Percentiles rank a stretch among this genome's conserved stretches.
Conservation (phyloP, 2,113 vertebrate species). For the Alectura lathami region DNA sequence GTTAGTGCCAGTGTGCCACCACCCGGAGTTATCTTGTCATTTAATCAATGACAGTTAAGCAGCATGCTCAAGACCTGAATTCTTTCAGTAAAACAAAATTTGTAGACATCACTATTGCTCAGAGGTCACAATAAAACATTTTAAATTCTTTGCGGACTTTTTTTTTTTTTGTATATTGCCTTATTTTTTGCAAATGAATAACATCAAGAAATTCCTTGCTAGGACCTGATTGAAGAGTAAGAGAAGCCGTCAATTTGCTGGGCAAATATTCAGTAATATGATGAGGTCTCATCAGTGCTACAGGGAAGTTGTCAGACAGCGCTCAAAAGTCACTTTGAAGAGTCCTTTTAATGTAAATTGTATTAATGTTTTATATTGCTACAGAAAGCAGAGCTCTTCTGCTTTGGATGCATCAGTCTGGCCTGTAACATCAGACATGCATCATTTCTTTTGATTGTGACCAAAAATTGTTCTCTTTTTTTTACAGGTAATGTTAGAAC, state of each 20-base stretch:
- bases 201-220: neutral
- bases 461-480: neutral
- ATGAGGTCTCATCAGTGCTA: neutral
- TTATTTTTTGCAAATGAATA: neutral
- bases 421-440: neutral
- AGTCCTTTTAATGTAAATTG: neutral
- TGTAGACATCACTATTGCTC: neutral
- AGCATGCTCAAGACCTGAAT: neutral
- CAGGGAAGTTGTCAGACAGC: neutral
- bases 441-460: neutral
- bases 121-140: neutral
- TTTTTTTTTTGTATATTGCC: neutral
- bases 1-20: neutral
- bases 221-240: neutral
- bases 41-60: neutral
- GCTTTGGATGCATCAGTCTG: neutral
- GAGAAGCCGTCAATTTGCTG: neutral
- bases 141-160: neutral
- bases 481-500: neutral
- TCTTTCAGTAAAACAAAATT: neutral
- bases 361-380: neutral
- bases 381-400: neutral
- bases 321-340: neutral
- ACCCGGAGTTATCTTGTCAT: neutral
- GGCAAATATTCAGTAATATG: neutral